Evolutionary conservation across 2,797 vertebrate species (phyloP).

Genomic region (Platyrinchus mystaceus): DNA sequence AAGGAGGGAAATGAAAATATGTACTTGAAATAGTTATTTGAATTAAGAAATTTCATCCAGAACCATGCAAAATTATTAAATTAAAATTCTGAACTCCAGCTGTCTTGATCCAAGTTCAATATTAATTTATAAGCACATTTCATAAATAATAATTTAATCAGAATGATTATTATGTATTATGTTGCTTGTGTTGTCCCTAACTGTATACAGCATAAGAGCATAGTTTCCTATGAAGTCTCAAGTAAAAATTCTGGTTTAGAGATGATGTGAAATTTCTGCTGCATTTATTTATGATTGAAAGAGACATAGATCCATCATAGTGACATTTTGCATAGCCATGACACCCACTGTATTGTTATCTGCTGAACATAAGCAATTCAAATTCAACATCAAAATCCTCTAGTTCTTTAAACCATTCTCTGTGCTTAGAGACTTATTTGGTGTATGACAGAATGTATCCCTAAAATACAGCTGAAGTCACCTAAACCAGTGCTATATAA

Average conservation of each 20-base stretch:
- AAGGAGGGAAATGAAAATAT: neutral
- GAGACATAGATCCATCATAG: neutral
- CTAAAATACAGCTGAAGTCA: neutral
- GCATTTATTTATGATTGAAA: neutral
- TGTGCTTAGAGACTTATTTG: neutral
- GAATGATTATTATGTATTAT: neutral
- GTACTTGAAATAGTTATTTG: neutral
- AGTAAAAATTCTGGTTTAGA: neutral
- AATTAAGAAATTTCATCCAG: neutral
- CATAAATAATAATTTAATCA: neutral
- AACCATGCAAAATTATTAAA: neutral
- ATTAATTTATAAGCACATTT: neutral
- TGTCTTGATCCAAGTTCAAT: neutral
- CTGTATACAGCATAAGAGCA: neutral
- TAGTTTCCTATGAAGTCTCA: neutral
- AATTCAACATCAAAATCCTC: neutral
- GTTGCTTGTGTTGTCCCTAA: neutral
- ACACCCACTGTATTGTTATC: neutral
- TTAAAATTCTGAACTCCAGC: neutral
- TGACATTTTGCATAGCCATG: neutral
- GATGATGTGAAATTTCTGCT: neutral
- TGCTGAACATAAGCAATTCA: neutral
- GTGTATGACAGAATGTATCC: neutral
- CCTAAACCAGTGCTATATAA: neutral
- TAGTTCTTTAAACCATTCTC: neutral